phyloP scores from a whole-genome alignment of 1,140 invertebrate genomes.

The Drosophila setifemur region DNA sequence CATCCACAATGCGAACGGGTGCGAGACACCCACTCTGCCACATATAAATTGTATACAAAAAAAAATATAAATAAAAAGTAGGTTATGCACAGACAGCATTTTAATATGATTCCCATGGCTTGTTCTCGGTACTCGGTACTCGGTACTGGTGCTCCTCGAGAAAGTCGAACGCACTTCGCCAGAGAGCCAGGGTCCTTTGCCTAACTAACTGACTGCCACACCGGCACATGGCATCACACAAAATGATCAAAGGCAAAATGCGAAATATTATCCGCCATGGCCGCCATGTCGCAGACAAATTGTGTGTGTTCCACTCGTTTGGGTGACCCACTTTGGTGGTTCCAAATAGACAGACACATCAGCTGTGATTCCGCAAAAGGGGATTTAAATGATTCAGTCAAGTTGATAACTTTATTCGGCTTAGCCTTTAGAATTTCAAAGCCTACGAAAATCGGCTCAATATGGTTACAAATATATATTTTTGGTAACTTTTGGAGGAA shows the following conservation, averaged over 20 bases:
- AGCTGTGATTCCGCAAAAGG: background rate
- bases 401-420: background rate
- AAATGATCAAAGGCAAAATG: slow-evolving; percentile 41
- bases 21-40: background rate
- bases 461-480: too few relatives aligned
- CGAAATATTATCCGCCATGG: slow-evolving; percentile 31
- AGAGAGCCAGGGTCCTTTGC: background rate
- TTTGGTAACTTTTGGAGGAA: too few relatives aligned
- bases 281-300: slow-evolving; percentile 25
- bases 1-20: slow-evolving; percentile 16
- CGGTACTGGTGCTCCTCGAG: slow-evolving; percentile 18
- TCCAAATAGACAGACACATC: slow-evolving; percentile 22
- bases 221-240: slow-evolving; percentile 17
- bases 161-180: slow-evolving; percentile 37
- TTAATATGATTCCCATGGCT: slow-evolving; percentile 78
- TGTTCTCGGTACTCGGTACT: slow-evolving; percentile 13
- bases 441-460: too few relatives aligned
- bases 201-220: slow-evolving; percentile 29
- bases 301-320: slow-evolving; percentile 17
- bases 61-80: slow-evolving; percentile 64
- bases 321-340: slow-evolving; percentile 23
- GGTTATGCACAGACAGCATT: slow-evolving; percentile 76
- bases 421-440: background rate
- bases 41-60: slow-evolving; percentile 5
- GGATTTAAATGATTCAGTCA: background rate